Conservation (phyloP, 2,113 vertebrate genomes). For the Apeltes quadracus region DNA sequence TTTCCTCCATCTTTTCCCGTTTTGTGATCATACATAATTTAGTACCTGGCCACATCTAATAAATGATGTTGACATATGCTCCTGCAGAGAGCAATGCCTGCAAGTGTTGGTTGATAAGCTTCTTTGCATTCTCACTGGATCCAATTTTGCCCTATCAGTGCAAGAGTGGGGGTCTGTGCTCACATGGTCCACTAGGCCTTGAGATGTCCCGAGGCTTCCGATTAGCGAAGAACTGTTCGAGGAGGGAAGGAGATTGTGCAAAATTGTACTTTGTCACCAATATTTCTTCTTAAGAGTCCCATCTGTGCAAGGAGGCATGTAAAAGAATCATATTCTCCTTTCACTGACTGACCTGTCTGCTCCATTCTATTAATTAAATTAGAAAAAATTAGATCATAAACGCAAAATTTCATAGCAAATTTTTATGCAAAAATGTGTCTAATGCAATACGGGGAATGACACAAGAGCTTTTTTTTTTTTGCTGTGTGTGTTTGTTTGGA, state of each 20-base stretch:
- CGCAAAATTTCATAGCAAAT: constrained; percentile 5
- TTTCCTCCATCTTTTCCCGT: constrained; percentile 57
- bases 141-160: constrained; percentile 86
- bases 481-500: background rate
- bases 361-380: background rate
- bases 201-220: constrained; percentile 79
- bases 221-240: constrained; percentile 76
- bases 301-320: constrained; percentile 16
- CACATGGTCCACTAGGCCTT: constrained; percentile 76
- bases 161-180: constrained; percentile 66
- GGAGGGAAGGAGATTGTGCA: constrained; percentile 52
- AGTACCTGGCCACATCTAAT: constrained; percentile 86
- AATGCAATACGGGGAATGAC: background rate
- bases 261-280: constrained; percentile 71
- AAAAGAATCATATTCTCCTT: constrained; percentile 7
- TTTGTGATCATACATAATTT: constrained; percentile 87
- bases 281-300: too few species aligned
- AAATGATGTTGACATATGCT: constrained; percentile 88
- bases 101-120: constrained; percentile 83
- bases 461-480: constrained; percentile 20
- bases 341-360: background rate
- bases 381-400: background rate
- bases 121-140: constrained; percentile 85
- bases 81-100: constrained; percentile 81
- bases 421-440: constrained; percentile 2